phyloP scores from a whole-genome alignment of 2,113 vertebrate genomes.

The Mobula hypostoma region DNA sequence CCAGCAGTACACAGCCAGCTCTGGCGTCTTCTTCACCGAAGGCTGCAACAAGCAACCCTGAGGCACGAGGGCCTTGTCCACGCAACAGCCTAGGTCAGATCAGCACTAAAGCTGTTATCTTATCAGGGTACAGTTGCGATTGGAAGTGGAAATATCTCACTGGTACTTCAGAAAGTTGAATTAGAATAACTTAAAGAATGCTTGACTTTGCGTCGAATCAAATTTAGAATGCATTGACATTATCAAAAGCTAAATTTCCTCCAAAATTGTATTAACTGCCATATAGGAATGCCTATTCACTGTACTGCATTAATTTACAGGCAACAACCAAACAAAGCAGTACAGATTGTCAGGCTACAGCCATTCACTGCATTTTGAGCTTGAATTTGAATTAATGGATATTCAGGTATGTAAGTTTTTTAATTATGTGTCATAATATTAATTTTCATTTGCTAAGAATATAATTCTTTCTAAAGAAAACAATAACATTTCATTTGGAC shows the following conservation, averaged over 20 bases:
- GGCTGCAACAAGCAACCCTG: no score
- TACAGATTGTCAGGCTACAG: conserved; percentile 65
- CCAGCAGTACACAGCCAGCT: no score
- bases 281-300: not conserved
- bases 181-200: no score
- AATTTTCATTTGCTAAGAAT: not conserved
- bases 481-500: not conserved
- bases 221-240: not conserved
- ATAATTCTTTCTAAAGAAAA: not conserved
- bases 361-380: conserved; percentile 61
- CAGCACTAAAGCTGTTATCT: not conserved
- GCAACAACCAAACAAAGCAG: conserved; percentile 47
- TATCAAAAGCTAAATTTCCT: not conserved
- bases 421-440: not conserved
- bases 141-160: not conserved
- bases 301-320: conserved; percentile 48
- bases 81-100: not conserved
- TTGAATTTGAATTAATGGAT: conserved; percentile 75
- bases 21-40: no score
- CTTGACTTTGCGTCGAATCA: not conserved
- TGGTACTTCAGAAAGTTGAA: not conserved
- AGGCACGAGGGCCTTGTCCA: no score
- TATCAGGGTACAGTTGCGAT: not conserved
- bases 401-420: conserved; percentile 58
- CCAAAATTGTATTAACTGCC: not conserved